Percentiles rank a stretch among this genome's conserved stretches.
These are phyloP conservation scores for Conomelus anceps DNA, from an alignment of 2,888 invertebrate genomes.

Conservation along the genomic window DNA sequence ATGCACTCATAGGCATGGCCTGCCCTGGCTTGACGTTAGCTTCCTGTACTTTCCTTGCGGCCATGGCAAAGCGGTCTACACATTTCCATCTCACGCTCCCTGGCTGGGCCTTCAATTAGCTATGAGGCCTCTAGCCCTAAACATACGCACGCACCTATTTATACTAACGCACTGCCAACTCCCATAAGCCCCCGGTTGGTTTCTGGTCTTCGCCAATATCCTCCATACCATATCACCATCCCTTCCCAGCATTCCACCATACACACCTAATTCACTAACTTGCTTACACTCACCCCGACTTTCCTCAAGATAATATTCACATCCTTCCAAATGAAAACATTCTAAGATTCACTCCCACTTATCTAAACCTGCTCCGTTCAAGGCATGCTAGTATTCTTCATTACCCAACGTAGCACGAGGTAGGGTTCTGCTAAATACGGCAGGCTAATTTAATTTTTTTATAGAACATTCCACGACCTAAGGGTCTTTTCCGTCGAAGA, in stretches of 20 bases:
- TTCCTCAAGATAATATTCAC: neutral
- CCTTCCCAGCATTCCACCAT: too few relatives aligned
- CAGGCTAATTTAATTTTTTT: too few relatives aligned
- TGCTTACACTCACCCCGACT: neutral
- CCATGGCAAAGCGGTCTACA: neutral
- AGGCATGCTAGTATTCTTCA: neutral
- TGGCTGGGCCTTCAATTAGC: conserved; percentile 4
- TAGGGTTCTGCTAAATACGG: neutral
- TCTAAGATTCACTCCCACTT: neutral
- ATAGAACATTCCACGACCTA: too few relatives aligned
- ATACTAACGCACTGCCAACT: neutral
- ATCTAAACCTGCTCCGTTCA: neutral
- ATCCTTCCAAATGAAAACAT: neutral
- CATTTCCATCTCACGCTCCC: conserved; percentile 9
- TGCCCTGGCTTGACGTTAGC: neutral
- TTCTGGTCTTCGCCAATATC: too few relatives aligned
- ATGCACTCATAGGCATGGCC: neutral
- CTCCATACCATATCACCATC: neutral
- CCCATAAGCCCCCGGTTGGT: neutral
- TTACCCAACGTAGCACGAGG: neutral
- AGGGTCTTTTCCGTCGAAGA: too few relatives aligned
- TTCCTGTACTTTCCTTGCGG: neutral
- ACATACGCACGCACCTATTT: neutral
- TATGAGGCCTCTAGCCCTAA: neutral
- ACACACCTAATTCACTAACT: neutral